Evolutionary conservation across 2,113 vertebrate genomes (phyloP).

Genomic region (Bungarus multicinctus): DNA sequence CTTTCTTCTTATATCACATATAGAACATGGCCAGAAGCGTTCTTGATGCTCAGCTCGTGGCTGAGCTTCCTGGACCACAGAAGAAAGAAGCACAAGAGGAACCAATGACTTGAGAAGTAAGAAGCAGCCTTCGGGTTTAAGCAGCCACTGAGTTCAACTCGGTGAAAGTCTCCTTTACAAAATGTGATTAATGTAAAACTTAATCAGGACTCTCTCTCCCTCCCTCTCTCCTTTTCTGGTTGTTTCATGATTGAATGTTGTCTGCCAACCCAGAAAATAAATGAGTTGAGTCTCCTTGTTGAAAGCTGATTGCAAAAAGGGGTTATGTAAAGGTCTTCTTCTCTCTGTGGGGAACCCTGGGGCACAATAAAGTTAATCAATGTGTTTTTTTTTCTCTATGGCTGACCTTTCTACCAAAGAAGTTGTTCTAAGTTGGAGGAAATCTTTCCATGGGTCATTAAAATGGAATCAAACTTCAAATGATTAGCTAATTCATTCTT

Average conservation of each 20-base stretch:
- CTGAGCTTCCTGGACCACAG: not conserved
- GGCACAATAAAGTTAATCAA: not conserved
- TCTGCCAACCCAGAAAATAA: not conserved
- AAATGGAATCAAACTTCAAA: constrained; percentile 34
- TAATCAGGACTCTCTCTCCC: not conserved
- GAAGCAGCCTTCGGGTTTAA: not conserved
- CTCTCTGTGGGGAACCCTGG: not conserved
- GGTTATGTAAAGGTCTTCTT: not conserved
- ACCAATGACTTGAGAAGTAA: not conserved
- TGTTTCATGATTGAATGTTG: not conserved
- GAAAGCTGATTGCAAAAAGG: not conserved
- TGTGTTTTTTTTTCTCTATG: not conserved
- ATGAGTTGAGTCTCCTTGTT: not conserved
- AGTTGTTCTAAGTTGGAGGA: constrained; percentile 38
- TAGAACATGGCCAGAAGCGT: not conserved
- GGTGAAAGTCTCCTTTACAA: not conserved
- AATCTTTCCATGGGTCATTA: constrained; percentile 63
- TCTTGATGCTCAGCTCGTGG: not conserved
- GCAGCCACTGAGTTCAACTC: not conserved
- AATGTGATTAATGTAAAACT: not conserved
- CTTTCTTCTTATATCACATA: not conserved
- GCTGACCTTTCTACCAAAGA: constrained; percentile 26
- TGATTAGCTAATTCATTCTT: constrained; percentile 61
- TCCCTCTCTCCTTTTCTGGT: not conserved
- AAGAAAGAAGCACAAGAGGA: not conserved